phyloP scores from a whole-genome alignment of 2,113 vertebrate species.

The Ceyx margarethae region DNA sequence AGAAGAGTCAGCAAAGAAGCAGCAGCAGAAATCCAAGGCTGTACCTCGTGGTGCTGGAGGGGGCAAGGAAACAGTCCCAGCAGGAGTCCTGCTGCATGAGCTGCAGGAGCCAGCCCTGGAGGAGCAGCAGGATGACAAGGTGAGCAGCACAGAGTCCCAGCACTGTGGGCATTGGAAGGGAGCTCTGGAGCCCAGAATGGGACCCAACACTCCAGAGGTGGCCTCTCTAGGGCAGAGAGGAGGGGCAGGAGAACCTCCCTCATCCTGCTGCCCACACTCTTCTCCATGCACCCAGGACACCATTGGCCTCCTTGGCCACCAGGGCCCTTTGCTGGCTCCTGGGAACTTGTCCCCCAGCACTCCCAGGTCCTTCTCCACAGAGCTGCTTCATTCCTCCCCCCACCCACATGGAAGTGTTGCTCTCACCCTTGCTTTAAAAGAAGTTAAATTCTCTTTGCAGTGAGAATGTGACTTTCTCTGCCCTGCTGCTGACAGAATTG shows the following conservation, averaged over 20 bases:
- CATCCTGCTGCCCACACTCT: neutral
- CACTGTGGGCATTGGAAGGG: neutral
- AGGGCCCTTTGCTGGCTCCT: neutral
- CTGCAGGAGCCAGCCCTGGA: slow-evolving; percentile 68
- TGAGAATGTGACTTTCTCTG: neutral
- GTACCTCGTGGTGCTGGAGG: neutral
- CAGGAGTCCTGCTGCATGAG: slow-evolving; percentile 51
- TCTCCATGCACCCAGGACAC: neutral
- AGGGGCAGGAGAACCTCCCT: neutral
- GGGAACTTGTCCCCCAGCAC: neutral
- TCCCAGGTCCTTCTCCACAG: neutral
- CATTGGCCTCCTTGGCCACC: neutral
- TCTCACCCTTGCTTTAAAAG: neutral
- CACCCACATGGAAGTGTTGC: neutral
- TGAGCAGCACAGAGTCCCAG: slow-evolving; percentile 12
- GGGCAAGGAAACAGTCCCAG: slow-evolving; percentile 3
- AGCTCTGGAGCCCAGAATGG: neutral
- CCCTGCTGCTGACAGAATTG: rapidly evolving
- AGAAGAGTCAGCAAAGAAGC: slow-evolving; percentile 80
- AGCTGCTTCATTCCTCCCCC: neutral
- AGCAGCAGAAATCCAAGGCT: slow-evolving; percentile 75
- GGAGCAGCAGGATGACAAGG: slow-evolving; percentile 84
- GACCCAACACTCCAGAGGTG: neutral
- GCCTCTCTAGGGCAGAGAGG: neutral
- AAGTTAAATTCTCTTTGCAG: neutral